Conservation (phyloP, 2,888 invertebrate genomes). For the Charanyca ferruginea region DNA sequence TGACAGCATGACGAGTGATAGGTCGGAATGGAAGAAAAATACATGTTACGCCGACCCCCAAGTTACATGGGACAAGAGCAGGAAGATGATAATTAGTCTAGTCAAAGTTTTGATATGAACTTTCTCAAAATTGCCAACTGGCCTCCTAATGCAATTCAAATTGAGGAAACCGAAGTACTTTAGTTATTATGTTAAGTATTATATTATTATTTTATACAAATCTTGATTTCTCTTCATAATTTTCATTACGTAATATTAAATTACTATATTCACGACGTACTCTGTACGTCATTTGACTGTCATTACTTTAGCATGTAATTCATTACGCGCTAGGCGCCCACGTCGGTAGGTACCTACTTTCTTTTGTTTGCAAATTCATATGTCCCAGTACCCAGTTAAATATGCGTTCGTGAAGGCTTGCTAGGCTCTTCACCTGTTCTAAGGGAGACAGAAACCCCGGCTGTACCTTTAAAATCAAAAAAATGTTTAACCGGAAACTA, state of each 20-base stretch:
- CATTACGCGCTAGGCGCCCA: slow-evolving; percentile 38
- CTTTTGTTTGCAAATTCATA: slow-evolving; percentile 51
- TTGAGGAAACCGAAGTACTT: too few relatives aligned
- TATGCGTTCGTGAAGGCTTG: background rate
- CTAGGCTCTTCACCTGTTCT: background rate
- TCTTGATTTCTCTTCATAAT: slow-evolving; percentile 6
- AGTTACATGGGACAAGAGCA: too few relatives aligned
- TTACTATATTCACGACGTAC: slow-evolving; percentile 8
- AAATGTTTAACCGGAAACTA: too few relatives aligned
- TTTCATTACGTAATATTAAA: slow-evolving; percentile 23
- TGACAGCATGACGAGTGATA: too few relatives aligned
- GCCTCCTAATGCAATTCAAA: too few relatives aligned
- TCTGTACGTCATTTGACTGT: slow-evolving; percentile 23
- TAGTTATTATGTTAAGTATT: too few relatives aligned
- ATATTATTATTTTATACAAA: slow-evolving; percentile 16
- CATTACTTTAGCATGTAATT: slow-evolving; percentile 44
- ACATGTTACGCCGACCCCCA: too few relatives aligned
- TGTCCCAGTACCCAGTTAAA: slow-evolving; percentile 2
- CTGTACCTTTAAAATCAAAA: background rate
- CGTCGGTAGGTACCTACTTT: slow-evolving; percentile 30
- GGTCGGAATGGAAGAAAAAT: too few relatives aligned
- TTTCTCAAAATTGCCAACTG: too few relatives aligned
- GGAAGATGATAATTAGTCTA: too few relatives aligned
- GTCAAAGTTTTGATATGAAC: background rate
- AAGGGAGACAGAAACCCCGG: background rate